Conservation (phyloP, 2,113 vertebrate species). For the Chascanopsetta lugubris region DNA sequence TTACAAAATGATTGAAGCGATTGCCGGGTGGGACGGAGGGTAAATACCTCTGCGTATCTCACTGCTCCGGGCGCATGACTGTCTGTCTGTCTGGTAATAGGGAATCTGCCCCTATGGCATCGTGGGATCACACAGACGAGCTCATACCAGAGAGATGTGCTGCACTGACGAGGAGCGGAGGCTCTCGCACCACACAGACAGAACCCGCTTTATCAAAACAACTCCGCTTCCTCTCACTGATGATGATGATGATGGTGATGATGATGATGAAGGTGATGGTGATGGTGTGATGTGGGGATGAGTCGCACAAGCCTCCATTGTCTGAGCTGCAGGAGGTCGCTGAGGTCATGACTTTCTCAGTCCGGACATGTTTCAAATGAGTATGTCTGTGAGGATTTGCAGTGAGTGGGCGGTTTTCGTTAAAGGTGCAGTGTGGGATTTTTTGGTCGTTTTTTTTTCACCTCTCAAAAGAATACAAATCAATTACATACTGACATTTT, state of each 20-base stretch:
- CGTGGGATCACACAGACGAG: constrained; percentile 54
- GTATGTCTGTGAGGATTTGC: too few relatives aligned
- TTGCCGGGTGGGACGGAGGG: constrained; percentile 27
- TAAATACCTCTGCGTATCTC: constrained; percentile 58
- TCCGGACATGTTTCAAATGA: too few relatives aligned
- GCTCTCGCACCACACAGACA: constrained; percentile 61
- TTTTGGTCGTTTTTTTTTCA: too few relatives aligned
- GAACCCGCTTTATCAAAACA: constrained; percentile 62
- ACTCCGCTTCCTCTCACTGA: constrained; percentile 57
- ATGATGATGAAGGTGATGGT: too few relatives aligned
- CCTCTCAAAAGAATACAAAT: too few relatives aligned
- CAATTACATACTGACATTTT: too few relatives aligned
- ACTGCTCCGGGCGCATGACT: constrained; percentile 43
- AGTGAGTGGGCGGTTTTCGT: too few relatives aligned
- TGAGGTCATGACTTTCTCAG: constrained; percentile 9
- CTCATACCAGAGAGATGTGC: constrained; percentile 75
- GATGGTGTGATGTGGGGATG: constrained; percentile 46
- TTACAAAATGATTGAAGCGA: constrained; percentile 32
- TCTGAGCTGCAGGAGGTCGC: constrained; percentile 30
- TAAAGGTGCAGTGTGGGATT: too few relatives aligned
- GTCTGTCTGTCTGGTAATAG: constrained; percentile 44
- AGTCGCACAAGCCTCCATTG: constrained; percentile 40
- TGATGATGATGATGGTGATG: too few relatives aligned
- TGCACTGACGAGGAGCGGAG: constrained; percentile 53
- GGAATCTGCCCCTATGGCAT: constrained; percentile 62